Conservation (phyloP, 1,140 invertebrate genomes). For the Apolygus lucorum region DNA sequence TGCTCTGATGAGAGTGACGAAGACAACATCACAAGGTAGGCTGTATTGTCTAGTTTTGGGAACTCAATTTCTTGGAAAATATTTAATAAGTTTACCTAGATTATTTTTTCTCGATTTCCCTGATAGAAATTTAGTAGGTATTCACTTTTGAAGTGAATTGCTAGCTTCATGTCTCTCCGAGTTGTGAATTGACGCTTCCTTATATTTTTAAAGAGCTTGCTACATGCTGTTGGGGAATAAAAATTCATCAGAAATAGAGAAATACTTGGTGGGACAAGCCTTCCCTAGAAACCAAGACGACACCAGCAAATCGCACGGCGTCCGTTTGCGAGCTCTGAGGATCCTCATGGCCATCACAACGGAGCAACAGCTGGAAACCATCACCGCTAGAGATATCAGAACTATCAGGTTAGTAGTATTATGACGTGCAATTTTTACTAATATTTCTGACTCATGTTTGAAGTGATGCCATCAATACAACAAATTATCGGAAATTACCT, state of each 20-base stretch:
- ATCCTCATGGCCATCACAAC: constrained; percentile 38
- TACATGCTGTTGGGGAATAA: constrained; percentile 39
- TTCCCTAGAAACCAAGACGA: constrained; percentile 35
- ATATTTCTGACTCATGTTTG: too few relatives aligned
- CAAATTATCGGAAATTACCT: too few relatives aligned
- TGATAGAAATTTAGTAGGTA: too few relatives aligned
- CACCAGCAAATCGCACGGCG: constrained; percentile 33
- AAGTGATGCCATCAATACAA: too few relatives aligned
- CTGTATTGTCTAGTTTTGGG: background rate
- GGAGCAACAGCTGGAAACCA: constrained; percentile 34
- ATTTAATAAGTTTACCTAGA: too few relatives aligned
- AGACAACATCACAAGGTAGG: constrained; percentile 38
- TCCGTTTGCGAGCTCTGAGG: constrained; percentile 39
- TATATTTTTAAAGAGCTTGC: constrained; percentile 39
- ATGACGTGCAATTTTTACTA: too few relatives aligned
- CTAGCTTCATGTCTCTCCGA: too few relatives aligned
- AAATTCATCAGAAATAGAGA: constrained; percentile 17
- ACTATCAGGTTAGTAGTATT: constrained; percentile 28
- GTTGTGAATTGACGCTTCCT: too few relatives aligned
- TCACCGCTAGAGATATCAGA: constrained; percentile 34
- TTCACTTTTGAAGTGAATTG: too few relatives aligned
- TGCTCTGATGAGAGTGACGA: constrained; percentile 30
- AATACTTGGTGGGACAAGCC: constrained; percentile 29
- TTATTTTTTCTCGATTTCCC: too few relatives aligned
- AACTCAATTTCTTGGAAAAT: too few relatives aligned